These are phyloP conservation scores for Cephus nigrinus DNA, from an alignment of 2,888 invertebrate species.

Conservation along the genomic window DNA sequence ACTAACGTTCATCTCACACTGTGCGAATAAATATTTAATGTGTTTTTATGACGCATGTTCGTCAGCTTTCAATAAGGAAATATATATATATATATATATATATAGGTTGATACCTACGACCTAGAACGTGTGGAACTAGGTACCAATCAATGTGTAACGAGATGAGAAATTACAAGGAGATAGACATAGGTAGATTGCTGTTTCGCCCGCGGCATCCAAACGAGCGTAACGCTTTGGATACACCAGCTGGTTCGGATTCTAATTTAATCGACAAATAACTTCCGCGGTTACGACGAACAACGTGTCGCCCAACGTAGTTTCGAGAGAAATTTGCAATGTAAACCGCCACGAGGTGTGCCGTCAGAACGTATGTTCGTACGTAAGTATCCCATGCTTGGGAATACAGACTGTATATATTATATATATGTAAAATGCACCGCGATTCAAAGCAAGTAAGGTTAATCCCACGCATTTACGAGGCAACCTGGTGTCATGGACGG, in stretches of 20 bases:
- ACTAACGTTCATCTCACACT: constrained; percentile 16
- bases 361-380: not conserved
- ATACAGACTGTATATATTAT: not conserved
- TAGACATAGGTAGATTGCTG: constrained; percentile 25
- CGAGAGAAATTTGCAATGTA: constrained; percentile 61
- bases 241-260: constrained; percentile 24
- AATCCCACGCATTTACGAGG: not conserved
- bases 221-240: constrained; percentile 4
- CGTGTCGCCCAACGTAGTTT: constrained; percentile 44
- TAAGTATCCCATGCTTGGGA: not conserved
- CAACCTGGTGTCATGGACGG: not conserved
- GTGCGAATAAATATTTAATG: not conserved
- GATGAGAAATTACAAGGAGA: not conserved
- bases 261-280: constrained; percentile 58
- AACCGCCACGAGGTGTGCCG: constrained; percentile 31
- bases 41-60: not conserved
- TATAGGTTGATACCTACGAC: not conserved
- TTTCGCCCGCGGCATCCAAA: constrained; percentile 27
- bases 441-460: not conserved
- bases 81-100: not conserved
- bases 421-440: not conserved
- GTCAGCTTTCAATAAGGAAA: not conserved
- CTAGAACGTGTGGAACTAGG: no score
- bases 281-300: constrained; percentile 33
- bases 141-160: not conserved